Base-by-base conservation (phyloP, 2,113 vertebrate species). In the Etheostoma cragini region DNA sequence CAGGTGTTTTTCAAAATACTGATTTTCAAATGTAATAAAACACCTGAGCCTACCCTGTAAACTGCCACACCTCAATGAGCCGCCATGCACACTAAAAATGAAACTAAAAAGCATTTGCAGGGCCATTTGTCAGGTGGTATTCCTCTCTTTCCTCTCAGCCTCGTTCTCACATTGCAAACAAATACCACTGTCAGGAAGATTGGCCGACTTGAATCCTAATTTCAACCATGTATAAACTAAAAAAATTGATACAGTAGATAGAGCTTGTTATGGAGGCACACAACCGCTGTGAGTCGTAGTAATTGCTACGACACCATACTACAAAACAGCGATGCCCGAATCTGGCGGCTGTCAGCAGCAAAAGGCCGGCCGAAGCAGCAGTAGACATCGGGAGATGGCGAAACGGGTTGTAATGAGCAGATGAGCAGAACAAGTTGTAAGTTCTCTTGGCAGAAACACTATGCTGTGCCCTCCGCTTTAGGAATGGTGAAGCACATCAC, bases 401-500 rank as follows among this genome's bases (percentile, higher is more conserved):
- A 38, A 38, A 10, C 35, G 2, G 8, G 38, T 38, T 38, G 8
- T 38, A n/a, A n/a, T n/a, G n/a, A n/a, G n/a, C n/a, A n/a, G n/a
- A 38, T 38, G 2, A 42, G 2, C 10, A 8, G 10, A 11, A 42
- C 10, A 42, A 42, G 38, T 42, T 42, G 38, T 42, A 8, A 42
- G 38, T 42, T 2, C 2, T 42, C 38, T 11, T 11, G 10, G 38
- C 10, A 42, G 10, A 42, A 22, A 60, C 21, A 57, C 14, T 26
- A 6, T 26, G 45, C 5, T 57, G 62, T 22, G 8, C 5, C 72
- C 7, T 64, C 62, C 42, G 87, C 72, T 89, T 83, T 76, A 99
- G 98, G 98, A 60, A 99, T 98, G 97, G 98, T 99, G 80, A 99
- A 98, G 86, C 95, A 96, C 57, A 94, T 99, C 78, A 97, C 96